A percentile compares a stretch with the other conserved stretches of the same genome.
phyloP scores from a whole-genome alignment of 2,797 vertebrate species.

The Amblyraja radiata region DNA sequence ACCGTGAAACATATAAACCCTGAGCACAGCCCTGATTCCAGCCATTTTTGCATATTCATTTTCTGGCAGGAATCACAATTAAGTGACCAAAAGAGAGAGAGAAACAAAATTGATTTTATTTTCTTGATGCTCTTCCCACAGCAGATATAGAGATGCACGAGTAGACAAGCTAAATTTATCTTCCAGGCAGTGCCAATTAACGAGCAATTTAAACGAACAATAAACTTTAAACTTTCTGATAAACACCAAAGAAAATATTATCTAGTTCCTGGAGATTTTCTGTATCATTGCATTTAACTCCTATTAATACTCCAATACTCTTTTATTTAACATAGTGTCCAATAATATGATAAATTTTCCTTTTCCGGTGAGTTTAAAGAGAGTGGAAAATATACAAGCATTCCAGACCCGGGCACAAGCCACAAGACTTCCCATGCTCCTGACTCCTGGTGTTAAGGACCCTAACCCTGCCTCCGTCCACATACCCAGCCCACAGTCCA shows the following conservation, averaged over 20 bases:
- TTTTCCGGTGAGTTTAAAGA: no score
- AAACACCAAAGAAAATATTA: neutral
- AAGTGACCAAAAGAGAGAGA: neutral
- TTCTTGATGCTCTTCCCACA: neutral
- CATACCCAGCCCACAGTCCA: neutral
- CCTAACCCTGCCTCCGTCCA: no score
- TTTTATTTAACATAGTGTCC: no score
- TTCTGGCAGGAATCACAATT: neutral
- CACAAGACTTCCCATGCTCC: no score
- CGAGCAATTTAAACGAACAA: neutral
- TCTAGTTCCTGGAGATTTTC: neutral
- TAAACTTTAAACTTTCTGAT: neutral
- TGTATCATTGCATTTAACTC: no score
- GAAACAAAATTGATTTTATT: neutral
- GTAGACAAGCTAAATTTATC: neutral
- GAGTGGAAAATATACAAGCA: no score
- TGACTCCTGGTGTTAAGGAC: no score
- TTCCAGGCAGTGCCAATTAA: neutral
- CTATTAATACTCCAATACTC: no score
- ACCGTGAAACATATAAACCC: neutral
- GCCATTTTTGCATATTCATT: neutral
- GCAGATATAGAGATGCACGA: neutral
- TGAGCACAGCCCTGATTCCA: neutral
- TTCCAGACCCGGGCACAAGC: no score
- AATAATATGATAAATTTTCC: no score